Conservation (phyloP, 2,113 vertebrate genomes). For the Machaerirhynchus nigripectus region DNA sequence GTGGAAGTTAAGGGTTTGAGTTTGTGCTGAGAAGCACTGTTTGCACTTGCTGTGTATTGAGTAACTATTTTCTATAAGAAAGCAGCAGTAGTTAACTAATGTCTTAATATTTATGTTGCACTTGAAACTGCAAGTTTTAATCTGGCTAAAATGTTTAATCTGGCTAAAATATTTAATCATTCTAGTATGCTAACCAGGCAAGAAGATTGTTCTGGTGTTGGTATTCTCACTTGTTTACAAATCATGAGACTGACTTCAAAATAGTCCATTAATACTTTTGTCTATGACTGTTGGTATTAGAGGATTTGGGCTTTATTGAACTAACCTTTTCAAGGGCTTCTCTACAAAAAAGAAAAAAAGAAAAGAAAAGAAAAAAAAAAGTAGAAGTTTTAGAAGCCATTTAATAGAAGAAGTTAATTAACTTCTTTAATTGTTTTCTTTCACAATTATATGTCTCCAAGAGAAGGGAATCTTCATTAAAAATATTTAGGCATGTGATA, state of each 20-base stretch:
- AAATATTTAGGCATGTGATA: background rate
- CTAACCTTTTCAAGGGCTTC: background rate
- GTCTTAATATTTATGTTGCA: background rate
- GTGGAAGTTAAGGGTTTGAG: background rate
- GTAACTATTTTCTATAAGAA: background rate
- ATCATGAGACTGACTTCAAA: background rate
- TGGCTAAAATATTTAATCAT: background rate
- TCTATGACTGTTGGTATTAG: background rate
- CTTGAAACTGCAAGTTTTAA: background rate
- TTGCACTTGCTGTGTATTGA: background rate
- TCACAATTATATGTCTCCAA: background rate
- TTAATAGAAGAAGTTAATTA: background rate
- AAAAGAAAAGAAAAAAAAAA: accelerated
- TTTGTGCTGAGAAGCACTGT: background rate
- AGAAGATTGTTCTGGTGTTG: background rate
- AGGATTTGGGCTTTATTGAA: background rate
- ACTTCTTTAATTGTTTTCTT: background rate
- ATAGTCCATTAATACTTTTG: background rate
- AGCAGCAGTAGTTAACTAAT: background rate
- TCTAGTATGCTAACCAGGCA: background rate
- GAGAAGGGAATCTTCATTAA: background rate
- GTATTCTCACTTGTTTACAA: background rate
- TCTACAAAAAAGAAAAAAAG: background rate
- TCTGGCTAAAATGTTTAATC: background rate
- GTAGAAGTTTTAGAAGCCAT: background rate